Evolutionary conservation across 2,888 invertebrate species (phyloP), one percentile per base, ranked within the genome.

Genomic region (Rutpela maculata): DNA sequence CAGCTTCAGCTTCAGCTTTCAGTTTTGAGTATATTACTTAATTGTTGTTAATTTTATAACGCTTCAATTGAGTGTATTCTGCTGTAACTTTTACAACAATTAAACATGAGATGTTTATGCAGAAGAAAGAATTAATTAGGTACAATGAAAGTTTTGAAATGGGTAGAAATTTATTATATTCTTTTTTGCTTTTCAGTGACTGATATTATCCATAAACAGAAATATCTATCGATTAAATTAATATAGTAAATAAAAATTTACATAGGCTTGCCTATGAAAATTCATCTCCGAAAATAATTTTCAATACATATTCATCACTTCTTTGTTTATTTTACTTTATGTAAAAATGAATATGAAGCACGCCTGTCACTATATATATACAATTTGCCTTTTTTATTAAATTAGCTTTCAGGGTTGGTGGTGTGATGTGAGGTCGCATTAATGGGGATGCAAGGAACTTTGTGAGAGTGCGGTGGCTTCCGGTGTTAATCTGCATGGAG

Each of bases 401-500:
- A 83, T 84, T 84, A 84, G 76, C 78, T 78, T 80, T 74, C 71
- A 68, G 76, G 76, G 73, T 76, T 77, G 79, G 75, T 81, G 74
- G 68, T 67, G 63, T 63, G 68, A 62, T 74, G 75, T 78, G 80
- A 78, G 78, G 80, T 78, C 78, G 79, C 78, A 83, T 79, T 79
- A 83, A 83, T 80, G 81, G 84, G 80, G 80, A 74, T 72, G 75
- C 68, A 80, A 84, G 84, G 82, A 84, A 82, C 81, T 83, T 75
- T 70, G 63, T 80, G 82, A 83, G 81, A 83, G 74, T 63, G 74
- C 78, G 69, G 84, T 78, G 84, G 87, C 87, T 87, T 87, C 86
- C 86, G 86, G 85, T 85, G 84, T 85, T 87, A 87, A 87, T 88
- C 87, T 87, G 86, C 86, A 87, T 87, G 83, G 84, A 86, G 86